A percentile compares a stretch with the other conserved stretches of the same genome.
Evolutionary conservation across 2,888 invertebrate species (phyloP).

Genomic region (Scaptomyza parva): DNA sequence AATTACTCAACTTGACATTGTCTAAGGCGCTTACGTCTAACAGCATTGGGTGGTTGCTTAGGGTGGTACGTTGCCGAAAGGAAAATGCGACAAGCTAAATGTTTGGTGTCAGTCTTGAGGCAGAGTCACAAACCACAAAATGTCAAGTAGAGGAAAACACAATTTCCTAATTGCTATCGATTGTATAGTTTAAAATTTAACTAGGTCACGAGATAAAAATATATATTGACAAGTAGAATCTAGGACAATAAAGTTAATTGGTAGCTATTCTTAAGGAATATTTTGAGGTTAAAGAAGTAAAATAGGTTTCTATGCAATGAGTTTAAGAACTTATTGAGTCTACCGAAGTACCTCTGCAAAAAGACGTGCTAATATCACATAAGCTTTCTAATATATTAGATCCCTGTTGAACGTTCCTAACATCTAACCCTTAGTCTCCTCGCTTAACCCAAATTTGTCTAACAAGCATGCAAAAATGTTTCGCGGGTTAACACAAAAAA

Average conservation of each 20-base stretch:
- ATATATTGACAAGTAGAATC: not conserved
- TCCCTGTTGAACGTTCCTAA: not conserved
- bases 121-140: conserved; percentile 11
- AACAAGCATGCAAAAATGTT: conserved; percentile 8
- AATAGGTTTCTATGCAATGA: too few relatives aligned
- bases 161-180: conserved; percentile 33
- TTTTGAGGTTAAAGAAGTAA: too few relatives aligned
- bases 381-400: too few relatives aligned
- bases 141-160: conserved; percentile 20
- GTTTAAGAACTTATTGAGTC: too few relatives aligned
- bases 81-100: conserved; percentile 8
- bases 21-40: conserved; percentile 48
- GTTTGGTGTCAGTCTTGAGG: conserved; percentile 20
- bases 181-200: conserved; percentile 9
- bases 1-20: conserved; percentile 46
- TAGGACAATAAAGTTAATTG: too few relatives aligned
- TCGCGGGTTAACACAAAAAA: not conserved
- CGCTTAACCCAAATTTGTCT: not conserved
- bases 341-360: too few relatives aligned
- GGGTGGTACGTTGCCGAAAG: too few relatives aligned
- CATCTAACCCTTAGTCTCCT: not conserved
- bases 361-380: too few relatives aligned
- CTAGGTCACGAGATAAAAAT: not conserved
- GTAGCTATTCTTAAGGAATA: too few relatives aligned
- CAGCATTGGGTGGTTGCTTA: conserved; percentile 31